Conservation (phyloP, 2,888 invertebrate genomes). For the Caenorhabditis sulstoni region DNA sequence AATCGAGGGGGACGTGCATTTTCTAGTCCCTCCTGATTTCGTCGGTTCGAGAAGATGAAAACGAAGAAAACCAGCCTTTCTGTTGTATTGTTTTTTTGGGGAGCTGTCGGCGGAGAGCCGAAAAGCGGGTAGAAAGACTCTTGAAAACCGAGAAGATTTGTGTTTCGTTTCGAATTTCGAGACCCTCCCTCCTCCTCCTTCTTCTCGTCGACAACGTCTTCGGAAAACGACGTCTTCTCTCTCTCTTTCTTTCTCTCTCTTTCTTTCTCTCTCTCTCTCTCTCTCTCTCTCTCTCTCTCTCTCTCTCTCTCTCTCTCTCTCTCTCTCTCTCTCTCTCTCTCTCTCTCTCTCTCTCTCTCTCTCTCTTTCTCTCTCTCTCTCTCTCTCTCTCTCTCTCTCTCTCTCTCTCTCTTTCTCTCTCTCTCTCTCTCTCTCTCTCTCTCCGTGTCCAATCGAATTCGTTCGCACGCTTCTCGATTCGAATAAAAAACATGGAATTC, state of each 20-base stretch:
- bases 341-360: not conserved
- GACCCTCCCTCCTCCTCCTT: not conserved
- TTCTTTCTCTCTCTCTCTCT: not conserved
- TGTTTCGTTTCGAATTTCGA: constrained; percentile 29
- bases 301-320: not conserved
- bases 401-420: not conserved
- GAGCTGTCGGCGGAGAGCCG: not conserved
- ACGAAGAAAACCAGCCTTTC: too few species aligned
- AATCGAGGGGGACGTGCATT: too few species aligned
- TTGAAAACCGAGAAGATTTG: constrained; percentile 46
- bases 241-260: constrained; percentile 3
- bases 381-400: not conserved
- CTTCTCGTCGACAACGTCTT: constrained; percentile 4
- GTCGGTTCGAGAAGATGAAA: too few species aligned
- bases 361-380: not conserved
- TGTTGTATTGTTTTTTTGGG: constrained; percentile 38
- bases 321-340: not conserved
- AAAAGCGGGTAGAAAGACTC: constrained; percentile 13
- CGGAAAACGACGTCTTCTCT: too few species aligned
- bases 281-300: not conserved
- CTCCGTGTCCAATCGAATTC: constrained; percentile 46
- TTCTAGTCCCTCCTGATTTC: too few species aligned
- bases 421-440: too few species aligned
- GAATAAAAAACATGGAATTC: constrained; percentile 44
- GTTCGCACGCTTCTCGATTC: constrained; percentile 60